Conservation (phyloP, 2,888 invertebrate genomes). For the Hyalella azteca region DNA sequence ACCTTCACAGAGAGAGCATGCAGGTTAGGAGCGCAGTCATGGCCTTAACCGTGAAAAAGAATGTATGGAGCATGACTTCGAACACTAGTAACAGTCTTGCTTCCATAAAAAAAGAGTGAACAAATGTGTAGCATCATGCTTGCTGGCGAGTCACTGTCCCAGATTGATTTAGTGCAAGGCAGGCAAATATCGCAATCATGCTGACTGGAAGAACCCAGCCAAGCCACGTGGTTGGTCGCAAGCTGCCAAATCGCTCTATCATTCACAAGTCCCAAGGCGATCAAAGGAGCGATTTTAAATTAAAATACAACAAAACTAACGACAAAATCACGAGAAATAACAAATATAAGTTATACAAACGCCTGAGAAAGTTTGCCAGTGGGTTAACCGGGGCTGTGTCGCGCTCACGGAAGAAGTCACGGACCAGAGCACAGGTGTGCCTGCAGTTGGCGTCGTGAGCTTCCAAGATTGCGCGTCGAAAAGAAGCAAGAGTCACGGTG, state of each 20-base stretch:
- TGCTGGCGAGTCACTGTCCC: conserved; percentile 36
- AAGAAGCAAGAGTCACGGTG: conserved; percentile 23
- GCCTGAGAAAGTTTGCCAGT: background rate
- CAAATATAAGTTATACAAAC: background rate
- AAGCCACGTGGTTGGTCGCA: background rate
- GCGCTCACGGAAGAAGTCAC: conserved; percentile 6
- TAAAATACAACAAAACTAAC: background rate
- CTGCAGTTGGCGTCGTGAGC: background rate
- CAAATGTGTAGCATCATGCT: conserved; percentile 36
- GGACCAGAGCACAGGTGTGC: background rate
- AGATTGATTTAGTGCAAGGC: conserved; percentile 37
- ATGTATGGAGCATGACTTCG: conserved; percentile 28
- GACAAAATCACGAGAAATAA: no score
- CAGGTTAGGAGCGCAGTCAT: conserved; percentile 24
- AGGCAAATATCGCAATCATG: conserved; percentile 36
- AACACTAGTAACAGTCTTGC: conserved; percentile 32
- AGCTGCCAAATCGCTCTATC: conserved; percentile 21
- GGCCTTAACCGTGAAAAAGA: conserved; percentile 23
- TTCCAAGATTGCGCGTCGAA: background rate
- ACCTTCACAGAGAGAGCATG: conserved; percentile 5
- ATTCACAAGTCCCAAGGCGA: background rate
- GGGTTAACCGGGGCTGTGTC: background rate
- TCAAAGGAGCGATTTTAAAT: no score
- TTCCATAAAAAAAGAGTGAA: conserved; percentile 4
- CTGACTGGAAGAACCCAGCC: conserved; percentile 4